Conservation (phyloP, 1,140 invertebrate species). For the Dufourea novaeangliae region DNA sequence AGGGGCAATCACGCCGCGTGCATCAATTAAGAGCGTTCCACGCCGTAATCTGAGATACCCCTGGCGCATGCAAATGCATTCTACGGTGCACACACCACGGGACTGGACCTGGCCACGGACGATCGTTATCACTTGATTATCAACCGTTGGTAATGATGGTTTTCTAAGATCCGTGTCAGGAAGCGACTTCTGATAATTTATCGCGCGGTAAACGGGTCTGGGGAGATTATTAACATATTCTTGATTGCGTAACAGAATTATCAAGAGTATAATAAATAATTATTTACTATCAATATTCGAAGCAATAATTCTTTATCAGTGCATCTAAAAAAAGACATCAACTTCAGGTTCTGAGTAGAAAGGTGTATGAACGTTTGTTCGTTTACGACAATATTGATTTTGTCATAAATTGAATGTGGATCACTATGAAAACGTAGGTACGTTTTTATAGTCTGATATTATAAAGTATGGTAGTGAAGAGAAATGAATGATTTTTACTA, state of each 20-base stretch:
- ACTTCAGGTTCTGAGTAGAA: too few relatives aligned
- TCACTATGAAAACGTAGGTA: too few relatives aligned
- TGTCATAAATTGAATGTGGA: too few relatives aligned
- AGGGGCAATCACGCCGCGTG: conserved; percentile 36
- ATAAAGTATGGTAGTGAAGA: too few relatives aligned
- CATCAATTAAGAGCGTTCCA: conserved; percentile 45
- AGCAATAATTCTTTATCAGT: background rate
- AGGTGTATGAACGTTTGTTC: too few relatives aligned
- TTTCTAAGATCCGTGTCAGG: conserved; percentile 29
- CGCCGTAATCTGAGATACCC: conserved; percentile 44
- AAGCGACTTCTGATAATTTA: conserved; percentile 32
- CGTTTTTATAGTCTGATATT: too few relatives aligned
- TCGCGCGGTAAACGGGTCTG: background rate
- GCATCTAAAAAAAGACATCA: too few relatives aligned
- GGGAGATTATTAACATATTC: too few relatives aligned
- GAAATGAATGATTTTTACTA: too few relatives aligned
- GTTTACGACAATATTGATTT: too few relatives aligned
- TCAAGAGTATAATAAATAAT: background rate
- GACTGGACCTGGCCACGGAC: conserved; percentile 9
- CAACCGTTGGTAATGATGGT: conserved; percentile 21
- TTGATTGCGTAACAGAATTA: conserved; percentile 16
- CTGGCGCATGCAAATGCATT: conserved; percentile 46
- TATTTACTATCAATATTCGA: background rate
- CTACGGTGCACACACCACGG: conserved; percentile 6
- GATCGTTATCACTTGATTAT: conserved; percentile 49